Base-by-base conservation (phyloP, 1,140 invertebrate genomes). In the Trinorchestia longiramus region DNA sequence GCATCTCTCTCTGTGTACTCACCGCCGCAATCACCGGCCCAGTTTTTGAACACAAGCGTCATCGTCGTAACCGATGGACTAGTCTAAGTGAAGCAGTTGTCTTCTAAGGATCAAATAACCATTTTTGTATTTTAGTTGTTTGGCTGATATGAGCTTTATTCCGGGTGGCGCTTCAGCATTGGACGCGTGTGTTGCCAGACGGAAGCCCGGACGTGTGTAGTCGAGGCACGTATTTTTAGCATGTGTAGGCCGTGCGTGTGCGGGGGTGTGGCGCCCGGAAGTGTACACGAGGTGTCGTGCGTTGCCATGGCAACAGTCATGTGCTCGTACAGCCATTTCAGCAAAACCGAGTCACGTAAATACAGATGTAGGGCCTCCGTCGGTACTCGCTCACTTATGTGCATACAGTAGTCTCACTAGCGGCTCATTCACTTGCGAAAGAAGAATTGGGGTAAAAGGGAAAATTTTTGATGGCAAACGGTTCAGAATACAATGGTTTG, bases 251-350 rank as follows among this genome's bases (percentile, higher is more conserved):
- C 88, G 88, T 43, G 41, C 88, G 41, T 91, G 88, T 91, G 88
- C 43, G 88, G 88, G 88, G 88, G 88, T 91, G 88, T 91, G 88
- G 88, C 43, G 41, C 28, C 41, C 88, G 88, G 88, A 91, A 91
- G 88, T 91, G 41, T 44, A 91, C 88, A 43, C 15, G 88, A 43
- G 43, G 88, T 91, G 43, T 77, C 88, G 43, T 41, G 43, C 88
- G 88, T 91, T 91, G 88, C 41, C 88, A 43, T 42, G 88, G 88
- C 43, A 91, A 91, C 88, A 91, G 88, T 91, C 88, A 42, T 41
- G 19, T 91, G 88, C 43, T 42, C 88, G 15, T 28, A 15, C 62
- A 19, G 62, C 28, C 28, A 28, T 28, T 77, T 11, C 62, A 28
- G 15, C 62, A 11, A 77, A 77, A 77, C 36, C 62, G 15, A 77